phyloP scores from a whole-genome alignment of 37 sponge, comb jelly and placozoan genomes.

The Ephydatia muelleri region DNA sequence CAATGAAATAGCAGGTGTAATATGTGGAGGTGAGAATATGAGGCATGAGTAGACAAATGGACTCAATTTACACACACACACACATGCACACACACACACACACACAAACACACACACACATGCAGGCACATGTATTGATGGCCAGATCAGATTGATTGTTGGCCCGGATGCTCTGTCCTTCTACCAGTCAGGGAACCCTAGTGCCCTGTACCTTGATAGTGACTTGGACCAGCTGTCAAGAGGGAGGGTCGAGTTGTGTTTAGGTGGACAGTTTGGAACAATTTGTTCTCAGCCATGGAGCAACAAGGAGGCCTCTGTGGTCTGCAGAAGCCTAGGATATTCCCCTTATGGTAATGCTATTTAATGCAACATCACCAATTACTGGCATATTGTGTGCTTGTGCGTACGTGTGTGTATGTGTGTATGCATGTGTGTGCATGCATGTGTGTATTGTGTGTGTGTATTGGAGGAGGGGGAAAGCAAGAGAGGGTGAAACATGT shows the following conservation, averaged over 20 bases:
- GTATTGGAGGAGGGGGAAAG: too few species aligned
- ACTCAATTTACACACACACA: not conserved
- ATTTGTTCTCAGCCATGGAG: not conserved
- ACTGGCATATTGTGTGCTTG: too few species aligned
- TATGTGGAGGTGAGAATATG: conserved; percentile 5
- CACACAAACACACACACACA: not conserved
- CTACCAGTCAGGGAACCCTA: not conserved
- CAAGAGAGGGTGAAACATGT: too few species aligned
- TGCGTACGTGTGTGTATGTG: too few species aligned
- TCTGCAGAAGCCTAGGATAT: not conserved
- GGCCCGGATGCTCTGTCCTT: not conserved
- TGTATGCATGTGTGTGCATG: too few species aligned
- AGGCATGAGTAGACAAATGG: not conserved
- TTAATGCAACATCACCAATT: too few species aligned
- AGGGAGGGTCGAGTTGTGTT: not conserved
- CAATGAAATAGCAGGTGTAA: conserved; percentile 46
- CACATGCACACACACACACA: not conserved
- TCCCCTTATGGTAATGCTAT: not conserved
- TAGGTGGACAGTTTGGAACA: not conserved
- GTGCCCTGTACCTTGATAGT: not conserved
- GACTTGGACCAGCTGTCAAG: not conserved
- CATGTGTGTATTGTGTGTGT: too few species aligned
- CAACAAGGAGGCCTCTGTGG: not conserved
- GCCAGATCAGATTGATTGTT: not conserved
- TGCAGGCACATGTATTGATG: not conserved